These are phyloP conservation scores for Mythimna albipuncta DNA, from an alignment of 2,888 invertebrate species.

Conservation along the genomic window DNA sequence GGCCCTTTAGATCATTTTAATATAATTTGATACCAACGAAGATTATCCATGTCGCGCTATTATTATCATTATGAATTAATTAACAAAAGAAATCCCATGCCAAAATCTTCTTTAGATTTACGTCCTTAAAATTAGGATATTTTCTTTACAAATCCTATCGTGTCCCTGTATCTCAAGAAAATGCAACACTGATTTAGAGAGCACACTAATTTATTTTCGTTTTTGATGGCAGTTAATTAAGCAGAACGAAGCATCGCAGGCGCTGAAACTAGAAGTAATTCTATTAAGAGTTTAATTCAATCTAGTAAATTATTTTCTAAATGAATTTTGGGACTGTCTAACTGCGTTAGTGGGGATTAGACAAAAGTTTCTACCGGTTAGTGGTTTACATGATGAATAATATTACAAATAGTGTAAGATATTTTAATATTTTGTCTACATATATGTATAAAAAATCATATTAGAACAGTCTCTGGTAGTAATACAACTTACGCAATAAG, in stretches of 20 bases:
- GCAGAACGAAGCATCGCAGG: slow-evolving; percentile 51
- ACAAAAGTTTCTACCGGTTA: slow-evolving; percentile 15
- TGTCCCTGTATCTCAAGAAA: slow-evolving; percentile 19
- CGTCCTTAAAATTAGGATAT: slow-evolving; percentile 14
- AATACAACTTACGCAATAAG: too few relatives aligned
- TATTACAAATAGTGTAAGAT: neutral
- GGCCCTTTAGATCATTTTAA: too few relatives aligned
- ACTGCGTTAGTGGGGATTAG: slow-evolving; percentile 37
- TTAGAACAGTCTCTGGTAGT: too few relatives aligned
- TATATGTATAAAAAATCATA: too few relatives aligned
- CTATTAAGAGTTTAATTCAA: slow-evolving; percentile 65
- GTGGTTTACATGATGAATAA: neutral
- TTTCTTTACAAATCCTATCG: slow-evolving; percentile 20
- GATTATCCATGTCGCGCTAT: too few relatives aligned
- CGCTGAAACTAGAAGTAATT: slow-evolving; percentile 59
- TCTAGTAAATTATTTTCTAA: slow-evolving; percentile 67
- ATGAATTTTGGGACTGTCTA: slow-evolving; percentile 60
- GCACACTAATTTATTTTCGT: slow-evolving; percentile 59
- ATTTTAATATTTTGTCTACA: neutral
- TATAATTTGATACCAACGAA: too few relatives aligned
- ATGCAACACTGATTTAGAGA: slow-evolving; percentile 65
- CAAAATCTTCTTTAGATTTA: slow-evolving; percentile 27
- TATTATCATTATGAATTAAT: neutral
- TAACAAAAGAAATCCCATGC: neutral
- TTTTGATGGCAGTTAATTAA: slow-evolving; percentile 62